Evolutionary conservation across 2,797 vertebrate species (phyloP), one percentile per base, ranked within the genome.

Genomic region (Sebastes miniatus): DNA sequence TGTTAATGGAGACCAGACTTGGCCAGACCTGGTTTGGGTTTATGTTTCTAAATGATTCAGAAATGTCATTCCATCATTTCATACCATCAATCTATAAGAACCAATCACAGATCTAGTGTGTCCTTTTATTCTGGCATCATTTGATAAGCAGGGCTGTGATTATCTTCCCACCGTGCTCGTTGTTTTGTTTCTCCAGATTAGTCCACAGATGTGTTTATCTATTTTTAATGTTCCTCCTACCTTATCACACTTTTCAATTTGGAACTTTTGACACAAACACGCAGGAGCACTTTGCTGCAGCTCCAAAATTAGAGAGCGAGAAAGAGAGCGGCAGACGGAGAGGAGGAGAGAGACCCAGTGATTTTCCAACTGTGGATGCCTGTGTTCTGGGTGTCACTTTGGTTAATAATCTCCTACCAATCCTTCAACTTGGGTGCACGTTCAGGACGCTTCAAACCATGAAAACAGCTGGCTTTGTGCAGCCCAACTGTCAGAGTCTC

Each of bases 391-490:
- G 89, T 95, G 95, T 95, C 94, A 94, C 95, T 95, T 96, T 96
- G 94, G 93, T 95, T 96, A 96, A 96, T 96, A 95, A 96, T 94
- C 95, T 95, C 92, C 93, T 82, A 93, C 91, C 93, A 91, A 94
- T 95, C 94, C 92, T 95, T 96, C 94, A 92, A 94, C 92, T 91
- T 80, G 92, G 91, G 91, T 95, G 95, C 92, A 84, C 93, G 92
- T 94, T 93, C 89, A 82, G 87, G 94, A 94, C 79, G 94, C 94
- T 94, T 90, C 91, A 92, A 95, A 95, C 92, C 95, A 94, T 95
- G 94, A 95, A 95, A 96, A 96, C 96, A 96, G 94, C 95, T 96
- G 96, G 96, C 93, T 95, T 82, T 89, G 92, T 92, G 92, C 94
- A 95, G 94, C 94, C 94, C 93, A 80, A 93, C 96, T 95, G 95